phyloP scores from a whole-genome alignment of 2,888 invertebrate genomes.

The Uropetala carovei region DNA sequence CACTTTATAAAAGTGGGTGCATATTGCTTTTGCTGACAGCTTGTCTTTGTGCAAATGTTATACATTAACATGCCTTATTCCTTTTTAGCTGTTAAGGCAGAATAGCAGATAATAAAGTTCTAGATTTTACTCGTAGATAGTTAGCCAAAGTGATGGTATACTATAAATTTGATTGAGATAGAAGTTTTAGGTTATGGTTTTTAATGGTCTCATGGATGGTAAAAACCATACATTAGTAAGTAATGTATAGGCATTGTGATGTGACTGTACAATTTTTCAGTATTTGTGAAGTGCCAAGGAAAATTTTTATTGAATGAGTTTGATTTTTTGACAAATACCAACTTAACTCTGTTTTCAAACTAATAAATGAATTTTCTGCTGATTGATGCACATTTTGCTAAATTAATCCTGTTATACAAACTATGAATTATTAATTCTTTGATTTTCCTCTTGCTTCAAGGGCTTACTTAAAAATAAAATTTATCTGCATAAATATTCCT shows the following conservation, averaged over 20 bases:
- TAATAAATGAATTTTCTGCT: not conserved
- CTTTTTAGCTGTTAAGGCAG: not conserved
- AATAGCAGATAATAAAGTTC: not conserved
- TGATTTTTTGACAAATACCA: too few species aligned
- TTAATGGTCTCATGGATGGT: not conserved
- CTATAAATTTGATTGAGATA: not conserved
- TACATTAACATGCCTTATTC: not conserved
- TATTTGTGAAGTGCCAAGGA: not conserved
- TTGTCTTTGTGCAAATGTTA: not conserved
- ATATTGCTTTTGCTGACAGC: conserved; percentile 10
- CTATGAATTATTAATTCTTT: too few species aligned
- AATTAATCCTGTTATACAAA: too few species aligned
- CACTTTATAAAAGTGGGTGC: not conserved
- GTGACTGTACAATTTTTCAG: not conserved
- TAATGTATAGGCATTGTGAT: not conserved
- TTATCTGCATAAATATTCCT: too few species aligned
- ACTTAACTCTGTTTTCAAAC: not conserved
- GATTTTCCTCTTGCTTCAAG: too few species aligned
- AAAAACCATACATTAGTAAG: not conserved
- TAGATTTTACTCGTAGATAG: not conserved
- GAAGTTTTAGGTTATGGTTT: not conserved
- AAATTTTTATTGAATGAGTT: not conserved
- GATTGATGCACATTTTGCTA: not conserved
- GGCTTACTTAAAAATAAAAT: too few species aligned
- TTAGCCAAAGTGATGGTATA: not conserved